phyloP scores from a whole-genome alignment of 2,888 invertebrate species.

The Enchytraeus crypticus region DNA sequence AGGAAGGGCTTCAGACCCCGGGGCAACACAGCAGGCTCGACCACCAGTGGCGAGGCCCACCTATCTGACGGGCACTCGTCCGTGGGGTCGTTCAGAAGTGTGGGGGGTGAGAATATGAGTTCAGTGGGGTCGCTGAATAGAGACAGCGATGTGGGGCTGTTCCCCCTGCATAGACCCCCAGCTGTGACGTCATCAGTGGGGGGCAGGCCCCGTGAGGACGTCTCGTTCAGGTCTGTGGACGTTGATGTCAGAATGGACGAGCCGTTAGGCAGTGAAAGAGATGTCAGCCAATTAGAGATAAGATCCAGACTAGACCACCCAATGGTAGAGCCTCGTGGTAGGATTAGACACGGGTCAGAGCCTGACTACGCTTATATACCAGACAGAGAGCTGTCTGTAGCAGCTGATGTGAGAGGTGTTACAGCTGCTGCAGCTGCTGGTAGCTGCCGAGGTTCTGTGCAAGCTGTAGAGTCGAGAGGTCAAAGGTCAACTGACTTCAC shows the following conservation, averaged over 20 bases:
- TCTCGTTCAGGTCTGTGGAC: not conserved
- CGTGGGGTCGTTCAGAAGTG: slow-evolving; percentile 51
- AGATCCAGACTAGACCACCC: too few species aligned
- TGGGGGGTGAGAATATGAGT: slow-evolving; percentile 35
- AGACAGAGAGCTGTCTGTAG: slow-evolving; percentile 12
- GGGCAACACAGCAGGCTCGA: too few species aligned
- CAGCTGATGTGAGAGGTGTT: too few species aligned
- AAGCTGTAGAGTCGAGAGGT: too few species aligned
- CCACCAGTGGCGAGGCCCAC: too few species aligned
- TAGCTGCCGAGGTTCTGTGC: slow-evolving; percentile 22
- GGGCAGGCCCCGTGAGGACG: not conserved
- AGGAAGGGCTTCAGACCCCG: too few species aligned
- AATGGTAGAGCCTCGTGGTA: not conserved
- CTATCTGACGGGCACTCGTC: slow-evolving; percentile 50
- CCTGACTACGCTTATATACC: slow-evolving; percentile 42
- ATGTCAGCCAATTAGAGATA: not conserved
- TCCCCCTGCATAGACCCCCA: slow-evolving; percentile 39
- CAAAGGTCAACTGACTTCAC: too few species aligned
- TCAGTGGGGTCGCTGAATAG: slow-evolving; percentile 42
- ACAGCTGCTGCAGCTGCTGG: not conserved
- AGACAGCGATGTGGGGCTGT: slow-evolving; percentile 38
- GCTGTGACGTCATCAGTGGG: slow-evolving; percentile 27
- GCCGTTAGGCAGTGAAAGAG: not conserved
- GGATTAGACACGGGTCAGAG: slow-evolving; percentile 29
- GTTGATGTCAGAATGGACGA: not conserved